Percentiles rank a stretch among this genome's conserved stretches.
Evolutionary conservation across 1,140 invertebrate species (phyloP).

Genomic region (Apolygus lucorum): DNA sequence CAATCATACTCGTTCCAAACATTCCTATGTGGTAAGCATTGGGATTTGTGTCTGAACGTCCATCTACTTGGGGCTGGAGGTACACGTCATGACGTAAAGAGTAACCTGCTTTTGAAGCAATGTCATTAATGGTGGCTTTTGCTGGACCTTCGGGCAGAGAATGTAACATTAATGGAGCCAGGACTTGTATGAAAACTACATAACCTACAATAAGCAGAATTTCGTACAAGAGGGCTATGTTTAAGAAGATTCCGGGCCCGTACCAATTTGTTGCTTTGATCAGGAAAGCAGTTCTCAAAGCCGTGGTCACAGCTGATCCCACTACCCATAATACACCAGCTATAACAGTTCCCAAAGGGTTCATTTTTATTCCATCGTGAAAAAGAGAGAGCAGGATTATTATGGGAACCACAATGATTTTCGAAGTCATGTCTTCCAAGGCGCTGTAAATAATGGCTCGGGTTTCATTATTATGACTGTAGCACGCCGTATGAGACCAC

Average conservation of each 20-base stretch:
- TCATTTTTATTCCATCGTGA: not conserved
- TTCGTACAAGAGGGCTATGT: not conserved
- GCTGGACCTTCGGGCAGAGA: not conserved
- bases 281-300: not conserved
- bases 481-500: not conserved
- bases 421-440: not conserved
- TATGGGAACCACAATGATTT: not conserved
- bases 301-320: not conserved
- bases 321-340: not conserved
- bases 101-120: not conserved
- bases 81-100: not conserved
- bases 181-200: not conserved
- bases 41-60: not conserved
- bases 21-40: not conserved
- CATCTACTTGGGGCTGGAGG: not conserved
- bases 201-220: not conserved
- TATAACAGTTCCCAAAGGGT: not conserved
- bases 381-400: not conserved
- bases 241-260: not conserved
- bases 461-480: not conserved
- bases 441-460: not conserved
- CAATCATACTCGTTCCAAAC: not conserved
- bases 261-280: not conserved
- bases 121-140: not conserved
- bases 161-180: not conserved